Evolutionary conservation across 1,140 invertebrate species (phyloP).

Genomic region (Zaprionus africanus): DNA sequence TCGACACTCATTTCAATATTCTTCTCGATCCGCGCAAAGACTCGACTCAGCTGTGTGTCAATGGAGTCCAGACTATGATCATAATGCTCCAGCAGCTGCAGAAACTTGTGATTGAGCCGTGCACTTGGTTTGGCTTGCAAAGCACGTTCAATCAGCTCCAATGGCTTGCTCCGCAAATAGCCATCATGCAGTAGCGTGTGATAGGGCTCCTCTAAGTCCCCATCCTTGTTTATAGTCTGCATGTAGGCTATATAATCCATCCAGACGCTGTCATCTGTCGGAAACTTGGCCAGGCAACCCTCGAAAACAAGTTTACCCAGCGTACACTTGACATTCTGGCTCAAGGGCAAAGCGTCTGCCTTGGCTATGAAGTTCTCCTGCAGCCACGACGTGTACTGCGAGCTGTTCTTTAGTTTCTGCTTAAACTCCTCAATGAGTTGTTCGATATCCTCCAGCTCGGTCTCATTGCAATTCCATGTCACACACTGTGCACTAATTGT

Average conservation of each 20-base stretch:
- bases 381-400: constrained; percentile 17
- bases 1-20: constrained; percentile 48
- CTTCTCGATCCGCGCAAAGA: constrained; percentile 18
- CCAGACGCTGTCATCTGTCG: constrained; percentile 44
- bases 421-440: constrained; percentile 26
- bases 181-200: constrained; percentile 30
- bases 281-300: constrained; percentile 42
- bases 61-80: constrained; percentile 6
- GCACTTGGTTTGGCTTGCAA: constrained; percentile 17
- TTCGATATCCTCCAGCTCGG: constrained; percentile 10
- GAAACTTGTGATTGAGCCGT: constrained; percentile 45
- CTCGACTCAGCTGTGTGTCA: constrained; percentile 12
- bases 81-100: constrained; percentile 47
- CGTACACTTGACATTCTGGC: constrained; percentile 11
- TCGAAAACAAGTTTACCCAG: constrained; percentile 51
- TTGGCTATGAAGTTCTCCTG: constrained; percentile 24
- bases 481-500: constrained; percentile 29
- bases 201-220: neutral
- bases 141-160: constrained; percentile 46
- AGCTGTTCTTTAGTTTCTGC: constrained; percentile 16
- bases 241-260: constrained; percentile 54
- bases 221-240: neutral
- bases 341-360: neutral
- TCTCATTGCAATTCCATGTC: constrained; percentile 26
- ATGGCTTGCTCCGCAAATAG: constrained; percentile 12